These are phyloP conservation scores for Phortica magna DNA, from an alignment of 2,888 invertebrate genomes.

Conservation along the genomic window DNA sequence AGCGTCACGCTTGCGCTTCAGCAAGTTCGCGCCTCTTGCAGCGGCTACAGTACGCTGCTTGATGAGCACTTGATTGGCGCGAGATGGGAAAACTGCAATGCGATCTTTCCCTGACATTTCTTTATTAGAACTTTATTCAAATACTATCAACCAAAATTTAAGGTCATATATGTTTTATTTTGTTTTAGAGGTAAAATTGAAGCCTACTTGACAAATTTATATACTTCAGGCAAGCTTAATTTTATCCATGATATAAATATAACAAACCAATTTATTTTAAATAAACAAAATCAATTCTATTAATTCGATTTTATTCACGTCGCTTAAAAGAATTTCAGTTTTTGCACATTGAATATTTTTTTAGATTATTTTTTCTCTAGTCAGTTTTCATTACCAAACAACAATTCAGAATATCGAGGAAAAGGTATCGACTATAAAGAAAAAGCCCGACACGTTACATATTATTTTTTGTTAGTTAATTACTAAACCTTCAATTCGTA, in stretches of 20 bases:
- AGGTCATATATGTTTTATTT: not conserved
- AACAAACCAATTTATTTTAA: not conserved
- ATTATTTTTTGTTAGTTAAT: no score
- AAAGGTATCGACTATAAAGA: not conserved
- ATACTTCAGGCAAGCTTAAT: no score
- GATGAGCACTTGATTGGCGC: slow-evolving; percentile 66
- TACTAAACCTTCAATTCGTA: no score
- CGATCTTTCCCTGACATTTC: slow-evolving; percentile 58
- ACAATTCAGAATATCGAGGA: not conserved
- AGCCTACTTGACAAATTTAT: not conserved
- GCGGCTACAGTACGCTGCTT: slow-evolving; percentile 62
- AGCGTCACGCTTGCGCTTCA: slow-evolving; percentile 71
- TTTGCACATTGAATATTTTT: no score
- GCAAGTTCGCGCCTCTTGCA: slow-evolving; percentile 62
- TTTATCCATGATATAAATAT: no score
- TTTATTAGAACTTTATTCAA: not conserved
- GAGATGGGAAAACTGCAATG: slow-evolving; percentile 66
- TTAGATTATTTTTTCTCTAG: no score
- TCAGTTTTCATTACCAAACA: not conserved
- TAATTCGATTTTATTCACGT: no score
- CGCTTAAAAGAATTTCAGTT: no score
- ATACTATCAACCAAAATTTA: not conserved
- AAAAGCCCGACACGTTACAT: not conserved
- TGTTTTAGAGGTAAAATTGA: not conserved
- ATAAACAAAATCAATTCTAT: no score